Conservation (phyloP, 2,113 vertebrate species). For the Ondatra zibethicus region DNA sequence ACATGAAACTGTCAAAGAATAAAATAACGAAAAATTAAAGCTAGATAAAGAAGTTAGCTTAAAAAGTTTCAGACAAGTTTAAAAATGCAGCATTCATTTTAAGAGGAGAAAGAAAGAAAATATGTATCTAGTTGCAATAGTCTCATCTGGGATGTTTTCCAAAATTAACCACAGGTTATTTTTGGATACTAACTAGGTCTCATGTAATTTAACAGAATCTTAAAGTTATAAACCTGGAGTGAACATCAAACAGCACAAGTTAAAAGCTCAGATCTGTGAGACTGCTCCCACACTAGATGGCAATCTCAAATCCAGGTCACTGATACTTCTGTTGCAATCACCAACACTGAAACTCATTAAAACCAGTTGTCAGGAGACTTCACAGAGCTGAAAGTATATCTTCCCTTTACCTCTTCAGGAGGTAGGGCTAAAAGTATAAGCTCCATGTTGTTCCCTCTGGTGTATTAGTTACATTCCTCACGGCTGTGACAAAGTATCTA, state of each 20-base stretch:
- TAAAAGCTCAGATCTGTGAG: not conserved
- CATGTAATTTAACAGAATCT: not conserved
- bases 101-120: not conserved
- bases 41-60: not conserved
- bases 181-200: not conserved
- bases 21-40: not conserved
- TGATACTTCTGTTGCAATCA: too few species aligned
- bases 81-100: not conserved
- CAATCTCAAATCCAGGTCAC: not conserved
- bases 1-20: not conserved
- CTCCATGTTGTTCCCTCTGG: not conserved
- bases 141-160: not conserved
- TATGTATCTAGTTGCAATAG: not conserved
- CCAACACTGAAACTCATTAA: not conserved
- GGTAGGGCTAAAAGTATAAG: not conserved
- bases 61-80: not conserved
- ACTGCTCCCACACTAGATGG: not conserved
- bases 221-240: not conserved
- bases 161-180: not conserved
- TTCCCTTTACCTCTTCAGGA: not conserved
- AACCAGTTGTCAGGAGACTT: not conserved
- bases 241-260: not conserved
- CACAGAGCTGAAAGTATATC: not conserved
- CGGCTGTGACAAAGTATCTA: not conserved
- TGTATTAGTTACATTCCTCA: not conserved